These are phyloP conservation scores for Cepaea hortensis DNA, from an alignment of 2,888 invertebrate species.

Conservation along the genomic window DNA sequence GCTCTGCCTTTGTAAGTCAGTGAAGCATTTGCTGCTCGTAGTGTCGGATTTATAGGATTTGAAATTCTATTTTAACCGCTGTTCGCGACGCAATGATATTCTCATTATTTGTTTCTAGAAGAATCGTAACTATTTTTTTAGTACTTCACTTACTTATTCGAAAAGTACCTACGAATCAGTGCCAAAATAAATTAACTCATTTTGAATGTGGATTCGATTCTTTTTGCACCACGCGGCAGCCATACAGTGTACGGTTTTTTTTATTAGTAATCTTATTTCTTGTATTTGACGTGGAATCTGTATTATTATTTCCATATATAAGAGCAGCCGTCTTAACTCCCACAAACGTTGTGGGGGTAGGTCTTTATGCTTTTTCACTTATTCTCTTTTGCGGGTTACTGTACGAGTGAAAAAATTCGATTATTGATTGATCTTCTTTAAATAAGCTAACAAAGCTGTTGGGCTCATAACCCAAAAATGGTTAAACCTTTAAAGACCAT, in stretches of 20 bases:
- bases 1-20: not conserved
- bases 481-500: not conserved
- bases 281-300: slow-evolving; percentile 11
- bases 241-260: slow-evolving; percentile 10
- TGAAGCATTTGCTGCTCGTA: not conserved
- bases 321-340: not conserved
- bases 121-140: no score
- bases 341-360: no score
- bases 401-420: slow-evolving; percentile 12
- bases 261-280: slow-evolving; percentile 12
- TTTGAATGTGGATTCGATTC: slow-evolving; percentile 25
- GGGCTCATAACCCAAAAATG: slow-evolving; percentile 35
- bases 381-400: not conserved
- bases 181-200: not conserved
- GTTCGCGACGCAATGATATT: no score
- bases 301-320: not conserved
- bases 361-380: not conserved
- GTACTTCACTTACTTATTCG: no score
- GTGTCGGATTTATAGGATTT: no score
- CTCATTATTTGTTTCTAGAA: no score
- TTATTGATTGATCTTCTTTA: not conserved
- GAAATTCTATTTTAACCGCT: no score
- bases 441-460: slow-evolving; percentile 33
- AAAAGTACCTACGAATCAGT: no score
- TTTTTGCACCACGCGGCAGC: not conserved